These are phyloP conservation scores for Dynastes maya DNA, from an alignment of 2,888 invertebrate species.

Conservation along the genomic window DNA sequence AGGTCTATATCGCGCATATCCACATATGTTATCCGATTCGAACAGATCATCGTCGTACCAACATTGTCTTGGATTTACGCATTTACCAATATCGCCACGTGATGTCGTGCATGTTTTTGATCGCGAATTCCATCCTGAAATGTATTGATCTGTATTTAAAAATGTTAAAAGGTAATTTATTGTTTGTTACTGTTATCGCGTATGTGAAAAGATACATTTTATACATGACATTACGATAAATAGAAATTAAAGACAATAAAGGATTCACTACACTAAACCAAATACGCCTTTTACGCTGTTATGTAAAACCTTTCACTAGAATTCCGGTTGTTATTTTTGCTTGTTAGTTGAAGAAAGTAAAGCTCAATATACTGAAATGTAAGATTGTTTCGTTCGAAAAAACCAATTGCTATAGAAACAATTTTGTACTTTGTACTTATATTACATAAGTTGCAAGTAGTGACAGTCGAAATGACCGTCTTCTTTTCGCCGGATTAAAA, in stretches of 20 bases:
- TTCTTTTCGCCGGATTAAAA: too few species aligned
- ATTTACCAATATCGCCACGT: conserved; percentile 23
- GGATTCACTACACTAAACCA: background rate
- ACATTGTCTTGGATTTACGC: conserved; percentile 23
- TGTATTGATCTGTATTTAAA: background rate
- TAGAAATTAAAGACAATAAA: background rate
- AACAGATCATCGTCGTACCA: conserved; percentile 35
- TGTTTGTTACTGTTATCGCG: background rate
- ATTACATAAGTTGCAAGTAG: too few species aligned
- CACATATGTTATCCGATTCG: conserved; percentile 30
- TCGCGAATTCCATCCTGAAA: conserved; percentile 15
- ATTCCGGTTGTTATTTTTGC: too few species aligned
- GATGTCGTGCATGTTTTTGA: conserved; percentile 25
- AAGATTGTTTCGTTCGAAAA: too few species aligned
- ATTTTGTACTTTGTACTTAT: too few species aligned
- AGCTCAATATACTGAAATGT: too few species aligned
- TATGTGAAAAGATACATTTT: background rate
- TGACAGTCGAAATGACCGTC: too few species aligned
- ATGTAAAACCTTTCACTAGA: too few species aligned
- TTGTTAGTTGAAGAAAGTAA: too few species aligned
- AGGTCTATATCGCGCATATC: background rate
- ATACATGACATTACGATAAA: background rate
- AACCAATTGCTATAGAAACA: too few species aligned
- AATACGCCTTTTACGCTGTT: too few species aligned
- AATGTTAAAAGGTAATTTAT: background rate